phyloP scores from a whole-genome alignment of 2,888 invertebrate species.

The Taphrorychus bicolor region DNA sequence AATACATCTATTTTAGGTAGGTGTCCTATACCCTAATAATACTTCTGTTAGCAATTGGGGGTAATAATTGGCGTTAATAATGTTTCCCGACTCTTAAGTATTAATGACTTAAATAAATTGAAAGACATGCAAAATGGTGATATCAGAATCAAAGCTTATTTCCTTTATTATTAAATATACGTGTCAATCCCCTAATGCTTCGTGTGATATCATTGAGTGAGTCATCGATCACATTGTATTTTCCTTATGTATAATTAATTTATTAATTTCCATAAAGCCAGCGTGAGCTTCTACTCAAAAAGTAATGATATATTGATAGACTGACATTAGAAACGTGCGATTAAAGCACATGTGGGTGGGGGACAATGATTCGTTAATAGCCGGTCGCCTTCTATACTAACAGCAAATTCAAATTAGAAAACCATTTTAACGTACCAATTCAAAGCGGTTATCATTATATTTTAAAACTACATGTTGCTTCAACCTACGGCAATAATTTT shows the following conservation, averaged over 20 bases:
- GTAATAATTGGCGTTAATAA: no score
- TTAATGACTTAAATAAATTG: no score
- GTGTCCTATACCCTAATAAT: no score
- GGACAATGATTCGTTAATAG: not conserved
- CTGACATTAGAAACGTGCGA: not conserved
- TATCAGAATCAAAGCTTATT: no score
- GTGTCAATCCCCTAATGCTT: no score
- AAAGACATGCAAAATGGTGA: no score
- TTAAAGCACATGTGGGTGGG: not conserved
- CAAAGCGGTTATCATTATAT: not conserved
- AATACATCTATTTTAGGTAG: no score
- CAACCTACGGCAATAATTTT: not conserved
- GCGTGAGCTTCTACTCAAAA: not conserved
- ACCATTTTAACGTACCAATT: no score
- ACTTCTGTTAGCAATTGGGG: no score
- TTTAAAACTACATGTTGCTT: not conserved
- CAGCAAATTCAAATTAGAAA: not conserved
- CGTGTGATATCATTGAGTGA: slow-evolving; percentile 8
- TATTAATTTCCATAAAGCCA: slow-evolving; percentile 9
- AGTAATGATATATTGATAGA: not conserved
- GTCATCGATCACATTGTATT: not conserved
- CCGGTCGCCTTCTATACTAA: no score
- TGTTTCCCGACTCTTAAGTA: no score
- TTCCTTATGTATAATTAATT: not conserved
- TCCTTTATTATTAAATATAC: no score